Evolutionary conservation across 1,140 invertebrate species (phyloP).

Genomic region (Drosophila santomea): DNA sequence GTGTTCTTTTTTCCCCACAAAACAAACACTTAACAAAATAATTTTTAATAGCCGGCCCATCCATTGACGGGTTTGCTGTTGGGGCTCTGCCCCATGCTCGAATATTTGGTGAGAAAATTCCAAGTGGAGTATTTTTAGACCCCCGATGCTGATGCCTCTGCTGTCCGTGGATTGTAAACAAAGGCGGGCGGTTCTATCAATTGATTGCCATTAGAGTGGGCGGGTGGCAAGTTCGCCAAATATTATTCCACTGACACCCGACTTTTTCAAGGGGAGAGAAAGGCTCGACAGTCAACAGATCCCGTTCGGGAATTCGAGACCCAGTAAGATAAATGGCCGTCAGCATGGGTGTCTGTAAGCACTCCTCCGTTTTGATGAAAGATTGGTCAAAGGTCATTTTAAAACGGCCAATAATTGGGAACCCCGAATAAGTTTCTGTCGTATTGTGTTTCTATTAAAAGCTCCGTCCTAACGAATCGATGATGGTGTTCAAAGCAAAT

Average conservation of each 20-base stretch:
- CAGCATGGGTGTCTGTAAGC: slow-evolving; percentile 35
- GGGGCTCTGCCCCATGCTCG: background rate
- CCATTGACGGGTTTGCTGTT: slow-evolving; percentile 29
- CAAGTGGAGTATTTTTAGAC: slow-evolving; percentile 41
- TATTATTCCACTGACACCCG: slow-evolving; percentile 38
- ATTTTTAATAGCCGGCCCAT: slow-evolving; percentile 19
- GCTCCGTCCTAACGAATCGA: background rate
- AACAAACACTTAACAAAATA: slow-evolving; percentile 36
- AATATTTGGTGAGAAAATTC: slow-evolving; percentile 43
- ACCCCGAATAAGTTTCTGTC: background rate
- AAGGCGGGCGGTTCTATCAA: slow-evolving; percentile 36
- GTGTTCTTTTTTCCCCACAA: slow-evolving; percentile 21
- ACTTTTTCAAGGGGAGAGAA: background rate
- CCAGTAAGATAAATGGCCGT: slow-evolving; percentile 35
- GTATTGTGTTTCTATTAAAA: background rate
- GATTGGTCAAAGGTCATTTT: background rate
- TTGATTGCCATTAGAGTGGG: slow-evolving; percentile 27
- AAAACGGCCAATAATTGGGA: background rate
- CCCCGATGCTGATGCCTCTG: slow-evolving; percentile 12
- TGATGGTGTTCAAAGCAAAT: background rate
- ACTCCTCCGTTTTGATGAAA: slow-evolving; percentile 24
- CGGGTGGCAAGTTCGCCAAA: slow-evolving; percentile 44
- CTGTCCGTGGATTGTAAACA: slow-evolving; percentile 37
- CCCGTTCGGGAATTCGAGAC: slow-evolving; percentile 19
- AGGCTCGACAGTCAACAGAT: slow-evolving; percentile 33